These are phyloP conservation scores for Dendrolimus pini DNA, from an alignment of 2,888 invertebrate species.

Conservation along the genomic window DNA sequence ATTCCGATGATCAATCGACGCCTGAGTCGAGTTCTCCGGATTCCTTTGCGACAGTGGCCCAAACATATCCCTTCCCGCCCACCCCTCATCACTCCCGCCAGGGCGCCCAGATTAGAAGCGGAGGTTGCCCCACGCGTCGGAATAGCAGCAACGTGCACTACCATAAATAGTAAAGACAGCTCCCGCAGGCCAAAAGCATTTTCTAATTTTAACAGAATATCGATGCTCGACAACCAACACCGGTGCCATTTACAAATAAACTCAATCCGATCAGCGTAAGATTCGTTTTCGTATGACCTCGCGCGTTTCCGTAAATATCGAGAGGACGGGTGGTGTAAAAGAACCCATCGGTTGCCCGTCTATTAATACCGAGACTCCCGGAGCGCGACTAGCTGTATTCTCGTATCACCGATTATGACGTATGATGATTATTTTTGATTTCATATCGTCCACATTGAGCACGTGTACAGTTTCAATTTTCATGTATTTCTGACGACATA, in stretches of 20 bases:
- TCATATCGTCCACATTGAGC: constrained; percentile 1
- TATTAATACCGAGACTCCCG: constrained; percentile 46
- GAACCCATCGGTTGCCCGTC: constrained; percentile 31
- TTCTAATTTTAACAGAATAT: constrained; percentile 58
- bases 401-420: constrained; percentile 12
- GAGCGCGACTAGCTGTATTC: constrained; percentile 13
- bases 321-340: constrained; percentile 26
- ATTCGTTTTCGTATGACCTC: constrained; percentile 23
- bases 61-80: constrained; percentile 11
- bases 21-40: neutral
- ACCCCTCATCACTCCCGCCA: neutral
- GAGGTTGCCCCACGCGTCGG: constrained; percentile 44
- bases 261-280: constrained; percentile 2
- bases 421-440: constrained; percentile 12
- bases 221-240: constrained; percentile 22
- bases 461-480: too few relatives aligned
- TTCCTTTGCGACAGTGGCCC: constrained; percentile 11
- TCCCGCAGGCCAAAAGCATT: constrained; percentile 49
- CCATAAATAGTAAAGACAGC: constrained; percentile 73
- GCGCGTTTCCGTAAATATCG: constrained; percentile 44
- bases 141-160: constrained; percentile 50
- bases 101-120: constrained; percentile 33
- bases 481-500: too few relatives aligned
- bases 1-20: constrained; percentile 26
- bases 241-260: constrained; percentile 15